Percentiles rank a stretch among this genome's conserved stretches.
phyloP scores from a whole-genome alignment of 2,888 invertebrate genomes.

The Microplitis deprimator region DNA sequence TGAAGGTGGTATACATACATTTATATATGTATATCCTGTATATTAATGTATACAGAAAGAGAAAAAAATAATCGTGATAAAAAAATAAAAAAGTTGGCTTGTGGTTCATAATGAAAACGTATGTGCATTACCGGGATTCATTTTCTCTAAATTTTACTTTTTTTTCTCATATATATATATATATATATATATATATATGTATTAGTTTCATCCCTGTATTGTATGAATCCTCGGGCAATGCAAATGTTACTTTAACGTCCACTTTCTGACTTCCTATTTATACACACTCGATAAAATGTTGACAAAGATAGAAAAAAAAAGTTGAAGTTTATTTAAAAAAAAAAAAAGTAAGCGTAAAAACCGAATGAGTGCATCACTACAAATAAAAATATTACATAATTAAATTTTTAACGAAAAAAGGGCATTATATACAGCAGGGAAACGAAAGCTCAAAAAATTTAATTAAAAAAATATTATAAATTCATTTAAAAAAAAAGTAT shows the following conservation, averaged over 20 bases:
- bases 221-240: constrained; percentile 46
- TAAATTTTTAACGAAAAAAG: not conserved
- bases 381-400: constrained; percentile 10
- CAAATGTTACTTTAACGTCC: constrained; percentile 53
- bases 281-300: constrained; percentile 48
- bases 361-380: not conserved
- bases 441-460: not conserved
- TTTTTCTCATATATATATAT: constrained; percentile 10
- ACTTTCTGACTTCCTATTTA: constrained; percentile 50
- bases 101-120: constrained; percentile 54
- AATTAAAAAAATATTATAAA: not conserved
- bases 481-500: not conserved
- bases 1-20: not conserved
- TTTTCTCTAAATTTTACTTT: constrained; percentile 43
- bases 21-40: not conserved
- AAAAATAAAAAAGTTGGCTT: constrained; percentile 53
- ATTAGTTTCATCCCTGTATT: not conserved
- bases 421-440: not conserved
- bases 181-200: constrained; percentile 33
- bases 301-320: constrained; percentile 39
- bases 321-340: not conserved
- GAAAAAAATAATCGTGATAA: constrained; percentile 39
- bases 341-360: not conserved
- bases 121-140: constrained; percentile 53
- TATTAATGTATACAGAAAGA: constrained; percentile 3